Conservation (phyloP, 1,140 invertebrate species). For the Drosophila sproati region DNA sequence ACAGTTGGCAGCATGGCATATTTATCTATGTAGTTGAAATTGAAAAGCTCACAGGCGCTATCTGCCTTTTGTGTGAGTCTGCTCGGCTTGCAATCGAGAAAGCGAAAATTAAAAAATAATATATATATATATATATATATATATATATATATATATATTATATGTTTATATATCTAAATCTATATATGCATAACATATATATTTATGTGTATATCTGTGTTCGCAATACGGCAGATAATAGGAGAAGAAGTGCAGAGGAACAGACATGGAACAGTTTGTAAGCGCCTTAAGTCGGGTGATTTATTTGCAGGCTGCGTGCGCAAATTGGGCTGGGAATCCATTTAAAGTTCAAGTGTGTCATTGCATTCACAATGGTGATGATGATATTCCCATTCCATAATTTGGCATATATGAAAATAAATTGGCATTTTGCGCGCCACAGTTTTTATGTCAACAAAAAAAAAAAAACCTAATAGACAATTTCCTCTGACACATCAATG, state of each 20-base stretch:
- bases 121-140: constrained; percentile 16
- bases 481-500: constrained; percentile 51
- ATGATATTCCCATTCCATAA: constrained; percentile 23
- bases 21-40: constrained; percentile 79
- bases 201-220: constrained; percentile 3
- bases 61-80: constrained; percentile 21
- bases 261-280: constrained; percentile 30
- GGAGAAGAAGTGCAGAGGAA: constrained; percentile 5
- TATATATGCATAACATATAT: not conserved
- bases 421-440: constrained; percentile 59
- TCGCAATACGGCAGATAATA: no score
- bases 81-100: constrained; percentile 41
- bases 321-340: constrained; percentile 76
- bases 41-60: constrained; percentile 62
- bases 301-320: constrained; percentile 66
- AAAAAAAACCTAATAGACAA: constrained; percentile 36
- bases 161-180: constrained; percentile 9
- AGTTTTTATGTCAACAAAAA: constrained; percentile 45
- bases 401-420: constrained; percentile 47
- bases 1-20: constrained; percentile 66
- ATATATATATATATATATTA: not conserved
- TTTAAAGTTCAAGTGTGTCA: constrained; percentile 65
- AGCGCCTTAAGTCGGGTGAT: constrained; percentile 62
- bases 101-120: constrained; percentile 80
- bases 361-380: constrained; percentile 45